Conservation (phyloP, 2,797 vertebrate species). For the Chelon labrosus region DNA sequence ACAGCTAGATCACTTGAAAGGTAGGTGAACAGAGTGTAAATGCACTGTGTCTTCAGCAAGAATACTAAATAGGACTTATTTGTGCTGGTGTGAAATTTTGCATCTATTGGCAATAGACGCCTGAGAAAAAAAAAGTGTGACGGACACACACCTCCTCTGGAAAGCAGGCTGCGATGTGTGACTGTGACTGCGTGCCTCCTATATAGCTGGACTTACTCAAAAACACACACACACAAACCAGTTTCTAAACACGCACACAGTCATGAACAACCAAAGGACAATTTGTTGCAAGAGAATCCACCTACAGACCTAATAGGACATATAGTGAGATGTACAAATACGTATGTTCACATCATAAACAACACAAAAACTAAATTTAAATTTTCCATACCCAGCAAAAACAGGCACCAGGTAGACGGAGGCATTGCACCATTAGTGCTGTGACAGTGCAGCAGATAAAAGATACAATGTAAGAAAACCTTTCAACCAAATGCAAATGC, state of each 20-base stretch:
- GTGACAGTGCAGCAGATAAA: too few species aligned
- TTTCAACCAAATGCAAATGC: not conserved
- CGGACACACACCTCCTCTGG: conserved; percentile 56
- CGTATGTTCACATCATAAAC: not conserved
- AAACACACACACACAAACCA: conserved; percentile 30
- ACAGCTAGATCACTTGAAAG: conserved; percentile 17
- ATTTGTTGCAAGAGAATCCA: conserved; percentile 1
- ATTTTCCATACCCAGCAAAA: conserved; percentile 1
- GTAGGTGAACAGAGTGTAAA: conserved; percentile 8
- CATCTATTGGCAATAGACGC: conserved; percentile 40
- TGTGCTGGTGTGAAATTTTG: conserved; percentile 53
- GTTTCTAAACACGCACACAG: conserved; percentile 39
- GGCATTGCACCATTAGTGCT: too few species aligned
- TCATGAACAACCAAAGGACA: conserved; percentile 1
- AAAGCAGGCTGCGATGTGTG: conserved; percentile 64
- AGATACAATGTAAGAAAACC: not conserved
- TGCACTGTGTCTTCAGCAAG: conserved; percentile 12
- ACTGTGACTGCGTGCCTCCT: conserved; percentile 65
- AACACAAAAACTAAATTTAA: not conserved
- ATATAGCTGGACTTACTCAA: conserved; percentile 60
- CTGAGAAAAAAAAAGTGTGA: conserved; percentile 58
- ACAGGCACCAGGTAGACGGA: too few species aligned
- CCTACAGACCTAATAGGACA: not conserved
- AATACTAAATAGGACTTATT: conserved; percentile 49
- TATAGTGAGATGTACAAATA: not conserved